Conservation (phyloP, 2,797 vertebrate species). For the Helarctos malayanus region DNA sequence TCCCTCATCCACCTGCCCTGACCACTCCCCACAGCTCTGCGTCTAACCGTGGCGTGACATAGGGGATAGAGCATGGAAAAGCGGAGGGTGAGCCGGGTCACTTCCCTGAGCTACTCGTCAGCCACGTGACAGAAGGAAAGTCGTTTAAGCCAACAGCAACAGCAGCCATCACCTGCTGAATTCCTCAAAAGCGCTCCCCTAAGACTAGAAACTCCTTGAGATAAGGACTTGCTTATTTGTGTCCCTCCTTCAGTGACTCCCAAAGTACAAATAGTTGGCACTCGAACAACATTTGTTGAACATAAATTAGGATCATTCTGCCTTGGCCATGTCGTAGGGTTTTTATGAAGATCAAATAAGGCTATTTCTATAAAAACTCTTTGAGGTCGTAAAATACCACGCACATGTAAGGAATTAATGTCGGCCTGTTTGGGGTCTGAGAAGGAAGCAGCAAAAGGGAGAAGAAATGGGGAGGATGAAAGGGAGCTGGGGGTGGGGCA, state of each 20-base stretch:
- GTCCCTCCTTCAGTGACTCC: not conserved
- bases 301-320: not conserved
- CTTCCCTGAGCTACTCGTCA: not conserved
- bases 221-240: not conserved
- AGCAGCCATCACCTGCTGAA: not conserved
- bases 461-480: conserved; percentile 9
- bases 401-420: conserved; percentile 32
- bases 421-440: not conserved
- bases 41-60: not conserved
- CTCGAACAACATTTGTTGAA: not conserved
- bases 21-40: not conserved
- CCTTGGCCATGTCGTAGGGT: not conserved
- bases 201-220: not conserved
- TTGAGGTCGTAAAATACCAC: conserved; percentile 19
- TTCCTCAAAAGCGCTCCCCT: not conserved
- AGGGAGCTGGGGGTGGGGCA: not conserved
- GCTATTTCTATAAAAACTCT: conserved; percentile 46
- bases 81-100: not conserved
- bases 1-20: not conserved
- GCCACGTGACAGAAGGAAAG: not conserved
- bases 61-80: not conserved
- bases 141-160: not conserved
- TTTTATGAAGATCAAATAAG: conserved; percentile 21
- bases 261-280: not conserved
- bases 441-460: conserved; percentile 43